These are phyloP conservation scores for Leptocoma aspasia DNA, from an alignment of 2,113 vertebrate genomes.

Conservation along the genomic window DNA sequence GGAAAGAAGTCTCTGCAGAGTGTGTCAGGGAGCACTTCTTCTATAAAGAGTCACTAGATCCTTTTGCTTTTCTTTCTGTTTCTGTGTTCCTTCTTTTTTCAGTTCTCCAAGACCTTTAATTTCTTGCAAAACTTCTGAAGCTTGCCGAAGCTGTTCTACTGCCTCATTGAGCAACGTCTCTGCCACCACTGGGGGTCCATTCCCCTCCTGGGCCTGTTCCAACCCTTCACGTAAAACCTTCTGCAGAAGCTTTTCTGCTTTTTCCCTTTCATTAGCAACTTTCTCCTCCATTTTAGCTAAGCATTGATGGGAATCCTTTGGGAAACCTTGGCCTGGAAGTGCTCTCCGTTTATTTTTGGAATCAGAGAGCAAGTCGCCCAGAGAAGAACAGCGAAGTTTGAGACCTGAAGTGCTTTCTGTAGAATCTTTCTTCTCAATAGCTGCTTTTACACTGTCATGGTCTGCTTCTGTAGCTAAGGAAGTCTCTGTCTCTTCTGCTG, in stretches of 20 bases:
- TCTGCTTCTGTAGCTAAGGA: background rate
- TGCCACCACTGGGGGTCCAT: slow-evolving; percentile 43
- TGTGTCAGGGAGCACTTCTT: slow-evolving; percentile 75
- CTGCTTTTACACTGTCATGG: background rate
- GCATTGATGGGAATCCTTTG: slow-evolving; percentile 15
- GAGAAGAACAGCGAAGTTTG: slow-evolving; percentile 76
- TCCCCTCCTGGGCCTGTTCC: slow-evolving; percentile 38
- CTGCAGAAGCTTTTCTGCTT: slow-evolving; percentile 80
- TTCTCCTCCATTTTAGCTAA: slow-evolving; percentile 79
- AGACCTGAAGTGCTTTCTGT: background rate
- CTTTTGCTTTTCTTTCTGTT: slow-evolving; percentile 71
- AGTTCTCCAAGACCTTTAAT: slow-evolving; percentile 78
- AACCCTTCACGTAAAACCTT: slow-evolving; percentile 59
- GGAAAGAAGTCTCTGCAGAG: background rate
- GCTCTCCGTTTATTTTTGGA: background rate
- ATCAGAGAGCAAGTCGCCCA: slow-evolving; percentile 78
- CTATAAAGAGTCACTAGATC: slow-evolving; percentile 82
- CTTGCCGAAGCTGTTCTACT: slow-evolving; percentile 86
- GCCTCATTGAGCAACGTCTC: slow-evolving; percentile 82
- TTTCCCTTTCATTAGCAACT: slow-evolving; percentile 80
- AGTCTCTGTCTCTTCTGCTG: slow-evolving; percentile 21
- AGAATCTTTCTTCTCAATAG: background rate
- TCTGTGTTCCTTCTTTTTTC: slow-evolving; percentile 63
- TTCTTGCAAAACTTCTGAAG: slow-evolving; percentile 85
- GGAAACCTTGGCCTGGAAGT: background rate